Conservation (phyloP, 2,888 invertebrate genomes). For the Macrosiphum euphorbiae region DNA sequence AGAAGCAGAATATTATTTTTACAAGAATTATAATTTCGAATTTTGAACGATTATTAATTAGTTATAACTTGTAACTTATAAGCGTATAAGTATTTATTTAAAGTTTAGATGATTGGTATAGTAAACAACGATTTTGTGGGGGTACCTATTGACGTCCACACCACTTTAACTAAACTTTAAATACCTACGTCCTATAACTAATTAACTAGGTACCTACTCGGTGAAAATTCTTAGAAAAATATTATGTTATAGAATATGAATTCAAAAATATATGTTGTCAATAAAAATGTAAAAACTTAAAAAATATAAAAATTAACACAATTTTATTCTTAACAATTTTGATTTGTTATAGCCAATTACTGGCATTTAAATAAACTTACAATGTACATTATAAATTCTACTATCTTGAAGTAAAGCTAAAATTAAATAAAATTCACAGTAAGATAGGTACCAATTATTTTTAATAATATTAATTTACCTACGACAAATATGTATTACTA, state of each 20-base stretch:
- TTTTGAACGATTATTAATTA: no score
- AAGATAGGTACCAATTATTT: background rate
- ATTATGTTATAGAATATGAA: background rate
- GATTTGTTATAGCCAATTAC: background rate
- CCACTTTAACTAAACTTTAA: background rate
- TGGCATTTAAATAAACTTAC: background rate
- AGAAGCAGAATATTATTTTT: no score
- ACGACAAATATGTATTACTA: background rate
- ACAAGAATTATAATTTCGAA: no score
- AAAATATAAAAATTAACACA: background rate
- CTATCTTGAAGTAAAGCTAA: background rate
- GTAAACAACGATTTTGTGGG: no score
- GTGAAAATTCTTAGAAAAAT: background rate
- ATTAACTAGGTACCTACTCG: background rate
- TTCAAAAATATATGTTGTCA: background rate
- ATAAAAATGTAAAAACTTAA: background rate
- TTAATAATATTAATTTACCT: background rate
- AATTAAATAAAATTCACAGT: background rate
- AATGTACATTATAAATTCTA: background rate
- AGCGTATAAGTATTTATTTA: background rate
- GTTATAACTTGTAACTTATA: background rate
- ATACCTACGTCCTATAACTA: background rate
- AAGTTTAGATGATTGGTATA: background rate
- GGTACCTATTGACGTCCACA: background rate
- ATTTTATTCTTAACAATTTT: background rate